Percentiles rank a stretch among this genome's conserved stretches.
Evolutionary conservation across 2,113 vertebrate genomes (phyloP).

Genomic region (Hippocampus zosterae): DNA sequence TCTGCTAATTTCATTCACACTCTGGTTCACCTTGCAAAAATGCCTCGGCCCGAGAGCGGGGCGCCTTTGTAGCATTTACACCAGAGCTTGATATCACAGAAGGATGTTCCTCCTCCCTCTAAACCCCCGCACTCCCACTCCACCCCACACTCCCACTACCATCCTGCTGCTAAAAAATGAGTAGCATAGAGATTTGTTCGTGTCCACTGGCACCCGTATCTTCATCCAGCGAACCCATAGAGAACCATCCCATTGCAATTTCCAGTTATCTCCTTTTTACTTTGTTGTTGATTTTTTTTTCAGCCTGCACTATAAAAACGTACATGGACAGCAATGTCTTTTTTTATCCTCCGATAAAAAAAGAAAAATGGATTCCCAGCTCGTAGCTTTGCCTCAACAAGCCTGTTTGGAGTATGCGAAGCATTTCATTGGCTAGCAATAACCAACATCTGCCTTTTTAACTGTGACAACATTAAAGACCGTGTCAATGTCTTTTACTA

Average conservation of each 20-base stretch:
- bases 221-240: conserved; percentile 1
- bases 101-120: neutral
- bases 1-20: conserved; percentile 56
- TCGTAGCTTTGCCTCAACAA: conserved; percentile 8
- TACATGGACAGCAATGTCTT: conserved; percentile 5
- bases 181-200: conserved; percentile 16
- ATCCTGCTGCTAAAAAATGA: conserved; percentile 11
- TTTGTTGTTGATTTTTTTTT: conserved; percentile 14
- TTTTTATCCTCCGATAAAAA: neutral
- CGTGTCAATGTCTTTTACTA: conserved; percentile 25
- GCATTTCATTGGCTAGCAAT: conserved; percentile 43
- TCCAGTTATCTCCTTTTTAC: neutral
- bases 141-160: neutral
- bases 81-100: conserved; percentile 51
- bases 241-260: conserved; percentile 5
- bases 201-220: conserved; percentile 12
- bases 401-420: conserved; percentile 27
- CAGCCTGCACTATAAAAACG: neutral
- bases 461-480: conserved; percentile 13
- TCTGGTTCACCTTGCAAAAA: conserved; percentile 54
- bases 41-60: conserved; percentile 34
- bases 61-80: conserved; percentile 50
- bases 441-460: conserved; percentile 31
- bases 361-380: conserved; percentile 19
- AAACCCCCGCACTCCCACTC: neutral